Conservation (phyloP, 2,797 vertebrate genomes). For the Xenentodon cancila region DNA sequence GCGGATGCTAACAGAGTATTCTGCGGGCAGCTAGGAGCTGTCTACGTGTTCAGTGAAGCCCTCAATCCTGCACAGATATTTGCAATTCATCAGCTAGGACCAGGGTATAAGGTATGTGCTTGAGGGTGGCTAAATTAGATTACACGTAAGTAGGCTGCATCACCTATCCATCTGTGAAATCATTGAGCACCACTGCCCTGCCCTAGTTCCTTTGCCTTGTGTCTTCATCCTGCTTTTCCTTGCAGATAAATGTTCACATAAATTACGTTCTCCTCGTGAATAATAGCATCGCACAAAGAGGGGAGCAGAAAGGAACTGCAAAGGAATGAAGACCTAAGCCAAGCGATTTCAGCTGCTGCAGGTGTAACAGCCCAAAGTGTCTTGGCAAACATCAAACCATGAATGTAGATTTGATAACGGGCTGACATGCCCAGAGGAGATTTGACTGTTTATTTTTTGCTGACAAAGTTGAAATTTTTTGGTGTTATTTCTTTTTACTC, state of each 20-base stretch:
- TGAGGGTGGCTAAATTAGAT: constrained; percentile 59
- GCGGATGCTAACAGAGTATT: constrained; percentile 96
- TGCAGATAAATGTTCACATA: constrained; percentile 64
- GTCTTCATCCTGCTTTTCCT: constrained; percentile 47
- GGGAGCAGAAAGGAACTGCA: constrained; percentile 34
- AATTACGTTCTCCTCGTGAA: constrained; percentile 60
- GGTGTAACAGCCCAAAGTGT: constrained; percentile 37
- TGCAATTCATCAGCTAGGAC: constrained; percentile 97
- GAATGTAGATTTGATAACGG: constrained; percentile 39
- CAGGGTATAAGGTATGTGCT: constrained; percentile 93
- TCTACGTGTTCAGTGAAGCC: constrained; percentile 96
- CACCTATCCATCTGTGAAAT: constrained; percentile 67
- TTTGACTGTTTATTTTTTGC: constrained; percentile 22
- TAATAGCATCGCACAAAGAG: constrained; percentile 48
- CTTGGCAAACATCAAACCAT: constrained; percentile 38
- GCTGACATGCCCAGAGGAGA: constrained; percentile 35
- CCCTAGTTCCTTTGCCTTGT: constrained; percentile 35
- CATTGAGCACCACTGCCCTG: constrained; percentile 39
- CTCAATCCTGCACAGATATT: constrained; percentile 98
- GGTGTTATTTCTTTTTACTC: neutral
- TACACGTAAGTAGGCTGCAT: constrained; percentile 56
- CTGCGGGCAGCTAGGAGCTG: constrained; percentile 96
- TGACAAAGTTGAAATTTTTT: constrained; percentile 22
- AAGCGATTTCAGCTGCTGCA: constrained; percentile 62
- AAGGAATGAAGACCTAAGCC: constrained; percentile 44